A percentile compares a stretch with the other conserved stretches of the same genome.
phyloP scores from a whole-genome alignment of 2,888 invertebrate genomes.

The Pocota personata region DNA sequence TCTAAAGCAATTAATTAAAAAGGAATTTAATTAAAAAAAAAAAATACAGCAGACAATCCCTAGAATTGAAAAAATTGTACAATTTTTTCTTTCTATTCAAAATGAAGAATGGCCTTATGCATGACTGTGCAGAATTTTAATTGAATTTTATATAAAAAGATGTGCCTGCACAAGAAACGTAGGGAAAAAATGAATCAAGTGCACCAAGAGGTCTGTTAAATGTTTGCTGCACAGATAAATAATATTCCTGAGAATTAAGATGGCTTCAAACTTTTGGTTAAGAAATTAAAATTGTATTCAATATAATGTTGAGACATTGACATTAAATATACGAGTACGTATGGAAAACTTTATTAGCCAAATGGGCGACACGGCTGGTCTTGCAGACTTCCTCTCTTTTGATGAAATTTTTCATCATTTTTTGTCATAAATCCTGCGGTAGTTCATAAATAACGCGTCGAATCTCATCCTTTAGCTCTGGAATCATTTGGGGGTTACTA shows the following conservation, averaged over 20 bases:
- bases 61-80: not conserved
- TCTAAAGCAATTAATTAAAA: conserved; percentile 20
- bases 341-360: too few species aligned
- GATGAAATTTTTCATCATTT: too few species aligned
- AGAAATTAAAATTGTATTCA: not conserved
- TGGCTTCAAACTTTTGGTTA: not conserved
- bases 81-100: not conserved
- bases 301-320: too few species aligned
- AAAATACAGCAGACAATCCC: not conserved
- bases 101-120: not conserved
- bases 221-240: not conserved
- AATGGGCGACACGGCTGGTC: too few species aligned
- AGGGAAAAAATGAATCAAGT: not conserved
- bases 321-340: too few species aligned
- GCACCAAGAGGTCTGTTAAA: not conserved
- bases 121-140: conserved; percentile 19
- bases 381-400: too few species aligned
- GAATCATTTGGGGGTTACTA: too few species aligned
- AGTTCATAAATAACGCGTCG: too few species aligned
- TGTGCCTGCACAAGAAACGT: not conserved
- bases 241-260: not conserved
- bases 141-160: conserved; percentile 15
- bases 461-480: too few species aligned
- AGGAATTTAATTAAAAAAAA: conserved; percentile 16
- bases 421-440: too few species aligned